A percentile compares a stretch with the other conserved stretches of the same genome.
phyloP scores from a whole-genome alignment of 2,113 vertebrate species.

The Eira barbara region DNA sequence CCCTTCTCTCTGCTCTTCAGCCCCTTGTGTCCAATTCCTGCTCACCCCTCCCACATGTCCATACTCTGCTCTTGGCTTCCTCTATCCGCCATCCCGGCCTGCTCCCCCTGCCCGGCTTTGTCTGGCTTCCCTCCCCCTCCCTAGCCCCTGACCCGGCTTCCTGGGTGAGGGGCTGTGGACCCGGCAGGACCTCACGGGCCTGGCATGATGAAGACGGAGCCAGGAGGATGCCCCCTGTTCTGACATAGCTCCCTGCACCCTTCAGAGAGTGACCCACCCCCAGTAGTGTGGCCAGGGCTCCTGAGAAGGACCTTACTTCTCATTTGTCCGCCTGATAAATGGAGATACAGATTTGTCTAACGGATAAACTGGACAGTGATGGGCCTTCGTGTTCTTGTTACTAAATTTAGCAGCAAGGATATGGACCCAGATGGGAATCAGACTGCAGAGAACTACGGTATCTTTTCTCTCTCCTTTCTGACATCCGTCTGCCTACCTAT shows the following conservation, averaged over 20 bases:
- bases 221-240: neutral
- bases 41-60: neutral
- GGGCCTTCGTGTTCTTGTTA: neutral
- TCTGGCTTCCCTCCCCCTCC: neutral
- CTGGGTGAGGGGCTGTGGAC: neutral
- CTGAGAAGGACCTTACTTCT: neutral
- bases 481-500: neutral
- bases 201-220: neutral
- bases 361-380: neutral
- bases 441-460: neutral
- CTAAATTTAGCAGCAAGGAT: neutral
- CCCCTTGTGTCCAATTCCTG: neutral
- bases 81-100: neutral
- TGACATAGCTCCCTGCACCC: neutral
- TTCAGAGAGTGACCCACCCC: neutral
- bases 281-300: neutral
- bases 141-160: neutral
- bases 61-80: neutral
- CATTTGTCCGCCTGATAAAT: neutral
- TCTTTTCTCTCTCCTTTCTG: neutral
- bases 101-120: neutral
- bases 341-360: neutral
- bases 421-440: neutral
- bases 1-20: neutral
- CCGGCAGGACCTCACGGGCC: rapidly evolving